Conservation (phyloP, 53 echinoderm and acorn worm genomes). For the Hippasteria phrygiana region DNA sequence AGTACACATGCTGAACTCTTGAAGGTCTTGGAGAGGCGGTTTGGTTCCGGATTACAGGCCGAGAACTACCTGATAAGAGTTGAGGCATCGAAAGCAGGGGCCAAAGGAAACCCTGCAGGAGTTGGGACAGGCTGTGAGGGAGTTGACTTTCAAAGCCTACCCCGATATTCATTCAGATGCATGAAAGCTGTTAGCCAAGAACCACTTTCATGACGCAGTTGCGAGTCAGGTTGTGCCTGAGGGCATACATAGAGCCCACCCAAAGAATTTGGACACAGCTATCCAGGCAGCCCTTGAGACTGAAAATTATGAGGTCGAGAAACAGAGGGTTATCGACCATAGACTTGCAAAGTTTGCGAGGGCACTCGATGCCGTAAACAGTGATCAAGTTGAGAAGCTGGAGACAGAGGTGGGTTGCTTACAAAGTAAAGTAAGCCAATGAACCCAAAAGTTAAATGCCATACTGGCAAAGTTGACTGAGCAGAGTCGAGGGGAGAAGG, state of each 20-base stretch:
- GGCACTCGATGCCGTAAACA: constrained; percentile 23
- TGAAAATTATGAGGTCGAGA: neutral
- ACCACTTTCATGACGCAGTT: constrained; percentile 37
- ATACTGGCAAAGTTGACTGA: neutral
- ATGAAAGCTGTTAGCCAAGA: constrained; percentile 29
- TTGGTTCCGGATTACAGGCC: constrained; percentile 26
- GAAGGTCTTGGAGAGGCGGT: neutral
- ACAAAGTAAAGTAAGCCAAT: neutral
- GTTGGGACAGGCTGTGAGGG: constrained; percentile 31
- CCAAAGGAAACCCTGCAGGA: constrained; percentile 54
- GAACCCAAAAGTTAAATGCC: neutral
- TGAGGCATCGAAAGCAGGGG: constrained; percentile 31
- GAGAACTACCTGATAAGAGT: constrained; percentile 40
- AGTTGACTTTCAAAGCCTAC: constrained; percentile 34
- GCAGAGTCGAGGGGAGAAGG: neutral
- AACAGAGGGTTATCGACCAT: neutral
- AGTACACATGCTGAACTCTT: neutral
- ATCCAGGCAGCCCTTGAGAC: constrained; percentile 15
- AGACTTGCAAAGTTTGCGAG: constrained; percentile 4
- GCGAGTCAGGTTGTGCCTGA: constrained; percentile 24
- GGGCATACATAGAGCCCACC: constrained; percentile 24
- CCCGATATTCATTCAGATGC: constrained; percentile 39
- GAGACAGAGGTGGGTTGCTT: neutral
- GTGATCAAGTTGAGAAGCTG: constrained; percentile 17
- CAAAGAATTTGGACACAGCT: neutral